phyloP scores from a whole-genome alignment of 2,113 vertebrate genomes.

The Enhydra lutris region DNA sequence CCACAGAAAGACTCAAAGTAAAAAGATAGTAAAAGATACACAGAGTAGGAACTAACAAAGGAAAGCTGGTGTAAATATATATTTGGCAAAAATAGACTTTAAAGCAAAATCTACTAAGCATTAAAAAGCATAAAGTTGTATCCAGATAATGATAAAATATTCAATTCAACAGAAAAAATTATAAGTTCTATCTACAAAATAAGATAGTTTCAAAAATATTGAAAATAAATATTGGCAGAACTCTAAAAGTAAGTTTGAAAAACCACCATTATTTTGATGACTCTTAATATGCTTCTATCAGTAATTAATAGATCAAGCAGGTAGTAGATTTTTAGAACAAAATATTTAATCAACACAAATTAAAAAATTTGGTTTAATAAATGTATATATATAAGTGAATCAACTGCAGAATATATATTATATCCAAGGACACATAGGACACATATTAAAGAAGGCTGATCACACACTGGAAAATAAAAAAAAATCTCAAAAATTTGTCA shows the following conservation, averaged over 20 bases:
- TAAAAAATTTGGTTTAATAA: neutral
- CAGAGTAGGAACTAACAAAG: neutral
- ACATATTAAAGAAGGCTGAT: neutral
- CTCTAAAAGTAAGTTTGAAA: neutral
- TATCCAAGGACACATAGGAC: neutral
- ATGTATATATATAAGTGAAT: neutral
- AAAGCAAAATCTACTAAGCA: neutral
- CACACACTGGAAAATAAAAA: neutral
- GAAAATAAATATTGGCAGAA: neutral
- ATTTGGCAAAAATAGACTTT: neutral
- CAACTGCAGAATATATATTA: neutral
- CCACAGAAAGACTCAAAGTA: neutral
- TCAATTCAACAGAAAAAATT: neutral
- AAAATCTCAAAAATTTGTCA: neutral
- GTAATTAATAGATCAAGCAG: neutral
- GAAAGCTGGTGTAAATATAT: neutral
- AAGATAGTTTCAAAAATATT: neutral
- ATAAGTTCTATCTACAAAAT: neutral
- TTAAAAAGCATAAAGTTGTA: neutral
- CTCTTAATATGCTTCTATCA: neutral
- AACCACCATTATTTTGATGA: neutral
- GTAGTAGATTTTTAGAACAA: neutral
- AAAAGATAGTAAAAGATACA: neutral
- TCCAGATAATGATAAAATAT: neutral
- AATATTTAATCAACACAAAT: neutral